Evolutionary conservation across 2,113 vertebrate genomes (phyloP), one percentile per base, ranked within the genome.

Genomic region (Ctenodactylus gundi): DNA sequence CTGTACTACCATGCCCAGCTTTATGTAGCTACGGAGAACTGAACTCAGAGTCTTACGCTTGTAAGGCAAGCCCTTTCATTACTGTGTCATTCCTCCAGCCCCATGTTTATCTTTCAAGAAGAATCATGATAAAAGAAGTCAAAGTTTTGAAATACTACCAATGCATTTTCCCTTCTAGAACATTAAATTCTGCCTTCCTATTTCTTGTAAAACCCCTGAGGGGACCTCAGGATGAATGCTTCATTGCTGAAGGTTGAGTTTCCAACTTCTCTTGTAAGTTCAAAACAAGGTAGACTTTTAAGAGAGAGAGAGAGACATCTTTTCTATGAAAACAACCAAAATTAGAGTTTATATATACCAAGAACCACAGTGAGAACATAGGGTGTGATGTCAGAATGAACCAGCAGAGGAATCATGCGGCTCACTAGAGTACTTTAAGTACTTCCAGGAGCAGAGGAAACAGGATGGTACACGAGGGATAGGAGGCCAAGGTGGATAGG

Each of bases 81-180:
- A n/a, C n/a, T n/a, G n/a, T n/a, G n/a, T n/a, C n/a, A n/a, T n/a
- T n/a, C n/a, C n/a, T n/a, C n/a, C n/a, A n/a, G n/a, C n/a, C n/a
- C n/a, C n/a, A 14, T 29, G 46, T 68, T 92, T 93, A 49, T 68
- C 51, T 85, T 90, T 78, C 34, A 82, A 91, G 29, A 65, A 78
- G 14, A 9, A 25, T 62, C 2, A 44, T 0, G 84, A 81, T 34
- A 2, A 81, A 60, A 4, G 3, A 81, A 23, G 34, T 1, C 72
- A 85, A 17, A 68, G 20, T 41, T 88, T 55, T 91, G 11, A 90
- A 90, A 85, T 78, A 75, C 6, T 36, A n/a, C 8, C 72, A 94
- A 31, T 67, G 9, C 11, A 46, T 57, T 94, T 86, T 46, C 21
- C 34, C 25, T 64, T 86, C 41, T 67, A 78, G 17, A 64, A 85